Percentiles rank a stretch among this genome's conserved stretches.
phyloP scores from a whole-genome alignment of 2,888 invertebrate species.

The Monochamus alternatus region DNA sequence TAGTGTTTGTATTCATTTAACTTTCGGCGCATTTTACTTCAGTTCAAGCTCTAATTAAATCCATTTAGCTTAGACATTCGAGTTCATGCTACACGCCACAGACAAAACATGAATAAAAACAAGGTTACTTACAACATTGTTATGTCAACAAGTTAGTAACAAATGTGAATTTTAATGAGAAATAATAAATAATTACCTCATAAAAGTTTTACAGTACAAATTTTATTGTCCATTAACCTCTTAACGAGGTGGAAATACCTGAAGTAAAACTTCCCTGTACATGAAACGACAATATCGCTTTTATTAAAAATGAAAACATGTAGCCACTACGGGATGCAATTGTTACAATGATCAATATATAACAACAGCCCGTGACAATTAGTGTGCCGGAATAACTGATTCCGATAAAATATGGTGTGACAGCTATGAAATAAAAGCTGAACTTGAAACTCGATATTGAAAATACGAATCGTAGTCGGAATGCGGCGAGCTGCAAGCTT shows the following conservation, averaged over 20 bases:
- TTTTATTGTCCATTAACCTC: conserved; percentile 19
- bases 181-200: conserved; percentile 24
- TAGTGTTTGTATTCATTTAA: too few species aligned
- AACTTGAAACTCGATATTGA: conserved; percentile 46
- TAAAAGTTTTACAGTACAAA: conserved; percentile 21
- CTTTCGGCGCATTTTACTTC: background rate
- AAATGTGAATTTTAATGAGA: conserved; percentile 16
- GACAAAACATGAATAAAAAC: background rate
- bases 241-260: conserved; percentile 24
- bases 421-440: conserved; percentile 41
- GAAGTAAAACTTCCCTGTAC: background rate
- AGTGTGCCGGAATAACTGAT: conserved; percentile 40
- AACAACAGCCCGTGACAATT: conserved; percentile 40
- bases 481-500: conserved; percentile 23
- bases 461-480: conserved; percentile 42
- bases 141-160: conserved; percentile 14
- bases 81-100: conserved; percentile 1
- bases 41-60: background rate
- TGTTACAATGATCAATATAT: conserved; percentile 19
- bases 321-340: conserved; percentile 9
- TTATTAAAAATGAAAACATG: background rate
- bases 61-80: background rate
- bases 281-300: conserved; percentile 5
- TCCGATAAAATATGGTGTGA: conserved; percentile 42
- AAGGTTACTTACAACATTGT: conserved; percentile 16